Conservation (phyloP, 2,113 vertebrate genomes). For the Emberiza fucata region DNA sequence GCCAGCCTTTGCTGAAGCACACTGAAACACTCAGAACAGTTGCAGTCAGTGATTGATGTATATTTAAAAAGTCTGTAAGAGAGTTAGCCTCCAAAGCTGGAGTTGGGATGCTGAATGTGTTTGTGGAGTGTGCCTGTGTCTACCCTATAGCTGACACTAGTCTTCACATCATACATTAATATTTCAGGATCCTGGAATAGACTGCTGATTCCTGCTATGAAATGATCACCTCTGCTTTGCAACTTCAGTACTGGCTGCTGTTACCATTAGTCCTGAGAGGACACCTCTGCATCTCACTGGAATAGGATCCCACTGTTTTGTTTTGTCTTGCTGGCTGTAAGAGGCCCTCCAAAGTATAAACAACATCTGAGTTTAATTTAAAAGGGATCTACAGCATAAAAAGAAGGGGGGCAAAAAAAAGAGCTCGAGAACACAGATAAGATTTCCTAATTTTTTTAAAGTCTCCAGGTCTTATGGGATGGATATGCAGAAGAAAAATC, state of each 20-base stretch:
- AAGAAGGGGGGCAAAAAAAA: too few species aligned
- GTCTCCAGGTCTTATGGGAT: background rate
- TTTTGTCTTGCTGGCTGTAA: conserved; percentile 39
- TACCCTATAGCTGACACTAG: background rate
- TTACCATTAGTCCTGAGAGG: background rate
- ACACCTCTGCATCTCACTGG: background rate
- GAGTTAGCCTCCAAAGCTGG: background rate
- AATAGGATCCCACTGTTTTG: background rate
- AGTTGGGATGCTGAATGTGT: background rate
- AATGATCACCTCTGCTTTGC: background rate
- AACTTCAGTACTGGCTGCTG: background rate
- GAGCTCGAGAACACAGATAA: background rate
- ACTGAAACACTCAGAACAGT: background rate
- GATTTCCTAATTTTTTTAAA: background rate
- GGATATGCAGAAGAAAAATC: background rate
- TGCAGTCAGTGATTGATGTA: background rate
- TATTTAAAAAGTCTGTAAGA: background rate
- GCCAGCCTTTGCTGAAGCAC: background rate
- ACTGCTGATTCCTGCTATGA: background rate
- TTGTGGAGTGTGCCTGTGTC: background rate
- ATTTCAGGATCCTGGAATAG: background rate
- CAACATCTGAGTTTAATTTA: conserved; percentile 28
- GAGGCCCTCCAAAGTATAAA: conserved; percentile 13
- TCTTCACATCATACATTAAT: background rate
- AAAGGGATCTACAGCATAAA: background rate